phyloP scores from a whole-genome alignment of 1,140 invertebrate species.

The Ptiloglossa arizonensis region DNA sequence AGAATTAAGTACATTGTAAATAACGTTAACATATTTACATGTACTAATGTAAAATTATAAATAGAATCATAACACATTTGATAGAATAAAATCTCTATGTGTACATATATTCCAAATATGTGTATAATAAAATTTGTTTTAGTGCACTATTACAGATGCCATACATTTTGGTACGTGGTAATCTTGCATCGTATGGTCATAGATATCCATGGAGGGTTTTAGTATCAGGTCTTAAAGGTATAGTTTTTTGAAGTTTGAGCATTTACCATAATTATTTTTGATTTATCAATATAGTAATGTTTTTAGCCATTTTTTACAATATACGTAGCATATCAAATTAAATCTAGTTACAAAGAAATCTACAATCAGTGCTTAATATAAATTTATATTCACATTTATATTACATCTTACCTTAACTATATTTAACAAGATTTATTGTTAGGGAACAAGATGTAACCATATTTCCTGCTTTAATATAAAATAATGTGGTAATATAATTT shows the following conservation, averaged over 20 bases:
- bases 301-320: too few species aligned
- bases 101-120: background rate
- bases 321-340: background rate
- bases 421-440: background rate
- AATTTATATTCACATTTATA: too few species aligned
- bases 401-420: too few species aligned
- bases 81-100: background rate
- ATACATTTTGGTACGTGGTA: conserved; percentile 93
- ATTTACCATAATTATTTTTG: background rate
- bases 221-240: conserved; percentile 92
- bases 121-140: conserved; percentile 60
- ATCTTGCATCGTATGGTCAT: conserved; percentile 91
- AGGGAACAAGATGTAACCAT: background rate
- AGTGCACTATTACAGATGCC: conserved; percentile 85
- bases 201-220: conserved; percentile 92
- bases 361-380: too few species aligned
- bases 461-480: too few species aligned
- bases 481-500: background rate
- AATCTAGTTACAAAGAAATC: background rate
- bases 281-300: background rate
- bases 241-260: conserved; percentile 22
- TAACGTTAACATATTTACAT: too few species aligned
- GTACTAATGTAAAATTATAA: background rate
- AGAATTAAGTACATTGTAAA: too few species aligned
- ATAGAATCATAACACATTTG: too few species aligned